Conservation (phyloP, 2,113 vertebrate genomes). For the Oophaga pumilio region DNA sequence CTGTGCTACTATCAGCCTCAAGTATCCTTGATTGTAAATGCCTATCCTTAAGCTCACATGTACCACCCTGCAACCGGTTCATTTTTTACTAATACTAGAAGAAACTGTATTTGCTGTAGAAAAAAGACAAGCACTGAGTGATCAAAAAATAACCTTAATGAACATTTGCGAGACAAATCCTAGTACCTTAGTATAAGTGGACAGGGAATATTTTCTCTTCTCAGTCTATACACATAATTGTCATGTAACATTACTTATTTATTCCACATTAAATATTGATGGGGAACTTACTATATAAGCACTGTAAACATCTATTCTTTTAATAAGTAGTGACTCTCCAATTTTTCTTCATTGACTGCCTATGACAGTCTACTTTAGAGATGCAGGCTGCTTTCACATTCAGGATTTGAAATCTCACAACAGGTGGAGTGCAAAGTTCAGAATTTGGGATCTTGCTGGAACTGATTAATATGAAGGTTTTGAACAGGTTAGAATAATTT, state of each 20-base stretch:
- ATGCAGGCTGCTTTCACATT: background rate
- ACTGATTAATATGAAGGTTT: no score
- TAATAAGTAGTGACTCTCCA: background rate
- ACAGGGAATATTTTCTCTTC: conserved; percentile 21
- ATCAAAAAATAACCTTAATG: background rate
- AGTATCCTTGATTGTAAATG: background rate
- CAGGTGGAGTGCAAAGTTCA: background rate
- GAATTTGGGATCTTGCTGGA: no score
- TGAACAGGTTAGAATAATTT: no score
- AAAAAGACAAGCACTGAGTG: background rate
- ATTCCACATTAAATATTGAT: conserved; percentile 7
- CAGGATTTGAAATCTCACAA: background rate
- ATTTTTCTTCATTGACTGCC: background rate
- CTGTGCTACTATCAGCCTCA: conserved; percentile 12
- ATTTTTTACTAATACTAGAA: conserved; percentile 15
- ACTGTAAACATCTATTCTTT: background rate
- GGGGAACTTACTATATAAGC: background rate
- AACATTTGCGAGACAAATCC: background rate
- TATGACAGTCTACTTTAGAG: background rate
- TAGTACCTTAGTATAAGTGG: background rate
- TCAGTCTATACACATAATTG: background rate
- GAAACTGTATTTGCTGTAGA: conserved; percentile 1
- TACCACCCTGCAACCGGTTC: background rate
- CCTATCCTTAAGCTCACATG: background rate
- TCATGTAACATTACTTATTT: conserved; percentile 33